phyloP scores from a whole-genome alignment of 2,797 vertebrate species.

The Schizopygopsis pylzovi region DNA sequence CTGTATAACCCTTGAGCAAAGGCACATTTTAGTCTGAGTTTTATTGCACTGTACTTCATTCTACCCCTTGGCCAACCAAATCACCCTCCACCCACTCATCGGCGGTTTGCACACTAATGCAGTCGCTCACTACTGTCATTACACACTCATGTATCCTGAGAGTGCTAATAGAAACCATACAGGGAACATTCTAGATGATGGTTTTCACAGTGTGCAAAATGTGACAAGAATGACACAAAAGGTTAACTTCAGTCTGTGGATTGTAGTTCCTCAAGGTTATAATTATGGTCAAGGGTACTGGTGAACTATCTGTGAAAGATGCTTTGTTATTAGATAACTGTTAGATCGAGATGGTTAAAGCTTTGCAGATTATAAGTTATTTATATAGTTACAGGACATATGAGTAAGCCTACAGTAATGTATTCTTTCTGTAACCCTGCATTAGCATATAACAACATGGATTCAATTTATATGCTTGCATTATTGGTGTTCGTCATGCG shows the following conservation, averaged over 20 bases:
- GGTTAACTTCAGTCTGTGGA: conserved; percentile 28
- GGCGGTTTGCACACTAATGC: conserved; percentile 50
- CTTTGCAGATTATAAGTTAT: not conserved
- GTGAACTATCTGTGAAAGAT: conserved; percentile 34
- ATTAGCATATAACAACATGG: not conserved
- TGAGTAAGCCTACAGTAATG: not conserved
- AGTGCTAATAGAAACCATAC: conserved; percentile 33
- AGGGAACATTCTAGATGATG: conserved; percentile 45
- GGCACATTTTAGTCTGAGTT: conserved; percentile 16
- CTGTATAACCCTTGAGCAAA: conserved; percentile 19
- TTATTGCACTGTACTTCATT: conserved; percentile 45
- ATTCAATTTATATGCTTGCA: not conserved
- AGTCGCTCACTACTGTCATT: conserved; percentile 28
- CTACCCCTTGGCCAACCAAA: conserved; percentile 48
- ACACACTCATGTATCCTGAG: conserved; percentile 39
- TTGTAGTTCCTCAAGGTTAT: not conserved
- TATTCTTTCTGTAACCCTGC: not conserved
- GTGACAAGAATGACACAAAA: conserved; percentile 40
- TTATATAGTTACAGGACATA: not conserved
- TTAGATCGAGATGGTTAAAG: not conserved
- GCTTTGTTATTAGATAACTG: conserved; percentile 21
- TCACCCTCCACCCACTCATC: conserved; percentile 45
- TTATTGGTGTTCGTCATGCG: not conserved
- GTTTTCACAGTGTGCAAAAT: conserved; percentile 35
- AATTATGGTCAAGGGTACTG: not conserved